Percentiles rank a stretch among this genome's conserved stretches.
Conservation (phyloP, 2,113 vertebrate species). For the Saimiri boliviensis region DNA sequence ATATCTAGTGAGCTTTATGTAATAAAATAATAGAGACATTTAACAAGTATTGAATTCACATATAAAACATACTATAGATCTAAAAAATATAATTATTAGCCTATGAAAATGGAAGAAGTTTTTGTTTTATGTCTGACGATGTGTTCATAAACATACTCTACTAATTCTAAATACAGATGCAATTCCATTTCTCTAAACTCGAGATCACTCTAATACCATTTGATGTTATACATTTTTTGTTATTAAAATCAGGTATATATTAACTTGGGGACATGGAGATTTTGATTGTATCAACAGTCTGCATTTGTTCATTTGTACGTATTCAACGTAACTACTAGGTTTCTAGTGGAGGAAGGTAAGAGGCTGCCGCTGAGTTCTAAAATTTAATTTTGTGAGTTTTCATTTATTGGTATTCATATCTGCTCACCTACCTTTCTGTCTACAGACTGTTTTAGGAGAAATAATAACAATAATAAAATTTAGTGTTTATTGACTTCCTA, state of each 20-base stretch:
- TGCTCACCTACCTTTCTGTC: neutral
- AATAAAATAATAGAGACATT: neutral
- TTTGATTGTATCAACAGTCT: neutral
- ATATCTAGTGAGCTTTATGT: neutral
- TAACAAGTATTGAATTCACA: neutral
- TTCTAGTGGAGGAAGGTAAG: neutral
- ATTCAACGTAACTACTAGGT: neutral
- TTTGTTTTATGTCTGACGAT: conserved; percentile 9
- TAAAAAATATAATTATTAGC: neutral
- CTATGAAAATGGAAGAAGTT: neutral
- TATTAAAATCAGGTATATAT: neutral
- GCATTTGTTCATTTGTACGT: neutral
- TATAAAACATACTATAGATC: neutral
- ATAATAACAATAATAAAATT: neutral
- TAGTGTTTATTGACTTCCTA: neutral
- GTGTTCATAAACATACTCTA: neutral
- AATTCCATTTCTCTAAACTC: neutral
- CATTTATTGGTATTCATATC: neutral
- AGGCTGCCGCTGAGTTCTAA: neutral
- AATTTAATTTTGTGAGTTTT: conserved; percentile 10
- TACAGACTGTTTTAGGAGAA: neutral
- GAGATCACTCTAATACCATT: neutral
- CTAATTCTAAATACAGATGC: neutral
- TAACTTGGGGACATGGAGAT: neutral
- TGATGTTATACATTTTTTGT: neutral